These are phyloP conservation scores for Drosophila simulans DNA, from an alignment of 1,140 invertebrate species.

Conservation along the genomic window DNA sequence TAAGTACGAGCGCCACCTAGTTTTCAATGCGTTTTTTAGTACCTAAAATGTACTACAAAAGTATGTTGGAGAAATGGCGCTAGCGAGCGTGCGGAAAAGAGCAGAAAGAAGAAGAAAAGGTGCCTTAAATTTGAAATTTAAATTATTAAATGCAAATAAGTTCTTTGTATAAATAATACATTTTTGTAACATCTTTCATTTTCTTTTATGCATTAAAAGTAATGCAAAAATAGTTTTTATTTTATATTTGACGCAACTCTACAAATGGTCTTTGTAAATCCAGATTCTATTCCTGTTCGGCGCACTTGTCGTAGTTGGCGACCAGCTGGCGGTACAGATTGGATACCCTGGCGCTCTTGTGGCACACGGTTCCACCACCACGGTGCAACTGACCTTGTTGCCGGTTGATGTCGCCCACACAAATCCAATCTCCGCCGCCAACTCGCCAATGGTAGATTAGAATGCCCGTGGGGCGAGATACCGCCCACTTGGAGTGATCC, in stretches of 20 bases:
- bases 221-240: too few relatives aligned
- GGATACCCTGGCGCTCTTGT: slow-evolving; percentile 86
- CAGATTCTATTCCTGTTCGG: background rate
- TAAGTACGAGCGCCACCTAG: background rate
- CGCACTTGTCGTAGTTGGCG: slow-evolving; percentile 83
- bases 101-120: too few relatives aligned
- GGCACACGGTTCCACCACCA: slow-evolving; percentile 93
- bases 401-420: slow-evolving; percentile 96
- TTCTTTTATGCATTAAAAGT: too few relatives aligned
- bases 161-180: too few relatives aligned
- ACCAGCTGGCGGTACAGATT: slow-evolving; percentile 85
- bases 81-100: background rate
- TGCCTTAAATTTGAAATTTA: too few relatives aligned
- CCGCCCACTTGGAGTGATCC: slow-evolving; percentile 97
- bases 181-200: too few relatives aligned
- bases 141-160: too few relatives aligned
- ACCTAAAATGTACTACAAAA: background rate
- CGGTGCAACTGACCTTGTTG: slow-evolving; percentile 90
- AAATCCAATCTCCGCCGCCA: slow-evolving; percentile 89
- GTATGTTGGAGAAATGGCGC: background rate
- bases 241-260: background rate
- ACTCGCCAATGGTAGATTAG: slow-evolving; percentile 81
- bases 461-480: slow-evolving; percentile 85
- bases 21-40: background rate
- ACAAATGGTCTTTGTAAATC: background rate